These are phyloP conservation scores for Tetropium fuscum DNA, from an alignment of 2,888 invertebrate species.

Conservation along the genomic window DNA sequence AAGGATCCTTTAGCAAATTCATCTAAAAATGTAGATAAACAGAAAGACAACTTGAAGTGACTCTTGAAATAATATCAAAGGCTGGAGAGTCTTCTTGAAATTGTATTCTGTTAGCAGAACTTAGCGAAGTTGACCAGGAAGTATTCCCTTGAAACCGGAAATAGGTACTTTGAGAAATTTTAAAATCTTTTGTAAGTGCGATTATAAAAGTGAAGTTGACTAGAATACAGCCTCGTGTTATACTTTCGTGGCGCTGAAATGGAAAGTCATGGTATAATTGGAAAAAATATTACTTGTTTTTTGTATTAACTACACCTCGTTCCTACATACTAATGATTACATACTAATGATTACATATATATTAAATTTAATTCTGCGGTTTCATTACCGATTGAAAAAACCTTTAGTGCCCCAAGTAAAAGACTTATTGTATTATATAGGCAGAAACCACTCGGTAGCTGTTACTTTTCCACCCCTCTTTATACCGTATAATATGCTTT, in stretches of 20 bases:
- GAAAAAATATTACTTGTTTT: too few species aligned
- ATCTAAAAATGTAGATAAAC: background rate
- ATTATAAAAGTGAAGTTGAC: background rate
- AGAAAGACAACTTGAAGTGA: background rate
- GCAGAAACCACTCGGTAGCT: constrained; percentile 6
- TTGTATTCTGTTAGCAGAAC: background rate
- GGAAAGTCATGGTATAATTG: too few species aligned
- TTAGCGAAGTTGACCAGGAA: constrained; percentile 3
- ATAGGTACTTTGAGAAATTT: constrained; percentile 4
- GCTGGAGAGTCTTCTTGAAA: constrained; percentile 6
- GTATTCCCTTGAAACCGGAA: constrained; percentile 8
- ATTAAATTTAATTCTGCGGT: too few species aligned
- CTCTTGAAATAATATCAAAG: constrained; percentile 11
- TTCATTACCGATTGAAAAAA: too few species aligned
- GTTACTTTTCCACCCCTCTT: constrained; percentile 11
- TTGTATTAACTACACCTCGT: too few species aligned
- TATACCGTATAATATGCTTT: constrained; percentile 15
- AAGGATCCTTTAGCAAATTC: background rate
- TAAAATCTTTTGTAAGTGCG: background rate
- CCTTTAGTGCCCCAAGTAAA: background rate
- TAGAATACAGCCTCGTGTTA: background rate
- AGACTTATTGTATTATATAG: background rate
- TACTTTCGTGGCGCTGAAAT: too few species aligned
- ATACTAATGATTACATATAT: too few species aligned
- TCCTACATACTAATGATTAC: too few species aligned